These are phyloP conservation scores for Prietella phreatophila DNA, from an alignment of 2,113 vertebrate genomes.

Conservation along the genomic window DNA sequence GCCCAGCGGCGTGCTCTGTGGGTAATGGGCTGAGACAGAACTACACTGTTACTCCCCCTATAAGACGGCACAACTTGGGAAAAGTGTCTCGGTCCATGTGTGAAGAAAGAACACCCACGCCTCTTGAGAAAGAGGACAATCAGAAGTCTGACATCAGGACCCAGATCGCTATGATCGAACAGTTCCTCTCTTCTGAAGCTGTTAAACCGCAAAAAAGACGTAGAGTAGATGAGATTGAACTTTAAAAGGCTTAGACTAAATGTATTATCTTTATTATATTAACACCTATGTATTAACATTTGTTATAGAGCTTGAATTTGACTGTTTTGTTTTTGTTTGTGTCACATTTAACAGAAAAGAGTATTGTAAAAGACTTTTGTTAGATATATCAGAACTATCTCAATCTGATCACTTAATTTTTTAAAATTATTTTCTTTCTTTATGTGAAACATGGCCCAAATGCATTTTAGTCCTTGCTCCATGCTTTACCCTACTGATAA, in stretches of 20 bases:
- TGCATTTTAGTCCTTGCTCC: background rate
- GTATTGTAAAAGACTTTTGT: background rate
- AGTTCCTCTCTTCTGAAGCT: constrained; percentile 62
- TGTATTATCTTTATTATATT: background rate
- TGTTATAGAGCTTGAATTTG: background rate
- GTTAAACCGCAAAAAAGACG: constrained; percentile 60
- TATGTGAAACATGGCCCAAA: background rate
- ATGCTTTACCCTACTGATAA: constrained; percentile 31
- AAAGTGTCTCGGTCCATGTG: background rate
- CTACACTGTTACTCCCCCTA: constrained; percentile 42
- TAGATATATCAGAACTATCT: background rate
- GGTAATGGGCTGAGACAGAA: constrained; percentile 48
- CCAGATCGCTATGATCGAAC: constrained; percentile 67
- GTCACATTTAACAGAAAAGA: background rate
- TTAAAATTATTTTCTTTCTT: background rate
- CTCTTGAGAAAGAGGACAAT: constrained; percentile 54
- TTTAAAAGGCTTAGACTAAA: background rate
- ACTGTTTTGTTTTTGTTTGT: background rate
- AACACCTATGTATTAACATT: background rate
- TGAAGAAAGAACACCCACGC: constrained; percentile 23
- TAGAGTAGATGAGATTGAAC: constrained; percentile 48
- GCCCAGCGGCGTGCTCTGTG: constrained; percentile 35
- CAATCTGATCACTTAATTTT: background rate
- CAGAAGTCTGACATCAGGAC: constrained; percentile 62
- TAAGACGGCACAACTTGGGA: constrained; percentile 31